Base-by-base conservation (phyloP, 2,113 vertebrate species). In the Spea multiplicata region DNA sequence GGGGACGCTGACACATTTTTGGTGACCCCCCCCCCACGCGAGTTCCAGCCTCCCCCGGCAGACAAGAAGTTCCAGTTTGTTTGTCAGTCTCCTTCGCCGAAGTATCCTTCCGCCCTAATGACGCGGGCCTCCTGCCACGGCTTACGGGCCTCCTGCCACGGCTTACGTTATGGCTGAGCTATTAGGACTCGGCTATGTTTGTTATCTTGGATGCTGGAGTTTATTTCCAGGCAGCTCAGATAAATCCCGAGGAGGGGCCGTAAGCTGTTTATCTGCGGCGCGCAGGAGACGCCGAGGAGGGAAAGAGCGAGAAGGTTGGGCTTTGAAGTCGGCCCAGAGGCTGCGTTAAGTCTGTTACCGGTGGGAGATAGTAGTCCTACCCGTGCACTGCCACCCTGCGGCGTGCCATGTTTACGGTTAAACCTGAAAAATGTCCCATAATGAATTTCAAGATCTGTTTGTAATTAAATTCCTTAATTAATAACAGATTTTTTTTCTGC, bases 251-350 rank as follows among this genome's bases (percentile, higher is more conserved):
- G 84, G 85, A 49, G 17, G 66, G 84, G 82, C 84, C 30, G 2
- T 88, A 84, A 87, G 84, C 84, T 85, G 86, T 86, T 88, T 88
- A 89, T 89, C 86, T 86, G 81, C 48, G 73, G 75, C 47, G 84
- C 84, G 72, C 87, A 90, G 78, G 77, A 84, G 83, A 30, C 76
- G 3, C 6, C 57, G 14, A 30, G 75, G 53, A 66, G 62, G 74
- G 47, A 50, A 49, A 10, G 74, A 45, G 9, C 44, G 3, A 16
- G 49, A 57, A 45, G 17, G 50, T 49, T 44, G 16, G 17, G 13
- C 72, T 82, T 85, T 83, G 17, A 67, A 84, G 83, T 81, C 84
- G 79, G 80, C 84, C 81, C 84, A 83, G 81, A 74, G 81, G 83
- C 61, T 83, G 76, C 4, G 17, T 13, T 16, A 64, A 64, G 61